Base-by-base conservation (phyloP, 2,888 invertebrate species). In the Euspilapteryx auroguttella region DNA sequence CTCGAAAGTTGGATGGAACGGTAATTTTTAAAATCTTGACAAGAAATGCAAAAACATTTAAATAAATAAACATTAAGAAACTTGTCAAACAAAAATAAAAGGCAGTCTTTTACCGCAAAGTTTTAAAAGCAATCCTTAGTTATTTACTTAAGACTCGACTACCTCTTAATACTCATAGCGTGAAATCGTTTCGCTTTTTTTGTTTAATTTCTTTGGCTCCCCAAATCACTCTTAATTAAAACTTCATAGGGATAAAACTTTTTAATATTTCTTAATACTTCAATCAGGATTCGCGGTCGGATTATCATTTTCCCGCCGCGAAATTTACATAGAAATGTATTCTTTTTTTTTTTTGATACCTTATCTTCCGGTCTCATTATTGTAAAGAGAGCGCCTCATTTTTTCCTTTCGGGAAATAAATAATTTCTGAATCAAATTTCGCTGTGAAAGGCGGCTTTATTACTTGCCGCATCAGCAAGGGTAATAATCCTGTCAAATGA, bases 241-340 rank as follows among this genome's bases (percentile, higher is more conserved):
- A n/a, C n/a, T 22, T 22, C 4, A 22, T 6, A 6, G 12, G 10
- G 24, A 14, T 13, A 24, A 27, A 21, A 13, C n/a, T 13, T 46
- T 40, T 42, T 42, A 42, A 43, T 44, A 46, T 36, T 37, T 34
- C 40, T 44, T 47, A 47, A 52, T 45, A 39, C 43, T 42, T 42
- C 31, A 32, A 37, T 40, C 40, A 21, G n/a, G 12, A 31, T 40
- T 42, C 47, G 49, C 44, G 50, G 50, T 35, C 34, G 43, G 42
- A 55, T 54, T 53, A 51, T 46, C 44, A 49, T 48, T 45, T 38
- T 41, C 41, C 41, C 42, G 37, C 42, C 37, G 40, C 41, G 41
- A 36, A 51, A 49, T 49, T 49, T 49, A 51, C 47, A 51, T 46
- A 43, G 44, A 48, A 55, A 57, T 47, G 43, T 49, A 49, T n/a